A percentile compares a stretch with the other conserved stretches of the same genome.
These are phyloP conservation scores for Dreissena polymorpha DNA, from an alignment of 1,140 invertebrate species.

Conservation along the genomic window DNA sequence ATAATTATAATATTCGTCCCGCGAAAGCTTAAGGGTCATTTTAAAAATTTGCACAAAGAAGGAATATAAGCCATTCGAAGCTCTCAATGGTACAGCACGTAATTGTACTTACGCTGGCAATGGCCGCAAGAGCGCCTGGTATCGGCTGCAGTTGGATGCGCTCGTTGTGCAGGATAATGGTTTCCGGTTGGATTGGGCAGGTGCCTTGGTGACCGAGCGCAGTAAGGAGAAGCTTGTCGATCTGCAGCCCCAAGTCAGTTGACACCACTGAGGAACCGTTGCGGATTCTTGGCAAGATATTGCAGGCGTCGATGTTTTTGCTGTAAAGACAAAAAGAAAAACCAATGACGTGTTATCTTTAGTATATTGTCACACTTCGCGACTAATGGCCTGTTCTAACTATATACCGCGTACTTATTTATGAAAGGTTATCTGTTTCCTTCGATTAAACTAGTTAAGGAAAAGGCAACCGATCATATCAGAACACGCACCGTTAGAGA, in stretches of 20 bases:
- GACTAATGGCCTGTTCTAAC: no score
- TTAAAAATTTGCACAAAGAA: no score
- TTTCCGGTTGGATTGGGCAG: conserved; percentile 26
- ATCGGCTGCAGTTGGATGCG: background rate
- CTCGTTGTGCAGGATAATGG: conserved; percentile 1
- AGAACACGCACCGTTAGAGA: no score
- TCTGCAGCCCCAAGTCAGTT: conserved; percentile 17
- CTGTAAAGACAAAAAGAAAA: background rate
- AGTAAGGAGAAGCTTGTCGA: conserved; percentile 19
- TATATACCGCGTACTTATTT: no score
- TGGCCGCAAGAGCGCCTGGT: background rate
- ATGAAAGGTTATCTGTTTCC: no score
- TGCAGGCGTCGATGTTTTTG: conserved; percentile 35
- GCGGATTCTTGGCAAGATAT: conserved; percentile 12
- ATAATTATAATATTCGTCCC: no score
- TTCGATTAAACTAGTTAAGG: no score
- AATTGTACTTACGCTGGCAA: conserved; percentile 3
- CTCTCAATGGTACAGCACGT: no score
- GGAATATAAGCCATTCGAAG: no score
- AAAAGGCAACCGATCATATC: no score
- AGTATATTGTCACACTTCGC: no score
- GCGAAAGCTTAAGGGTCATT: no score
- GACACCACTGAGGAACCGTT: conserved; percentile 33
- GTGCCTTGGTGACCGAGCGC: conserved; percentile 23
- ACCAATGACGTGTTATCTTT: background rate